Base-by-base conservation (phyloP, 2,888 invertebrate species). In the Marasmarcha lunaedactyla region DNA sequence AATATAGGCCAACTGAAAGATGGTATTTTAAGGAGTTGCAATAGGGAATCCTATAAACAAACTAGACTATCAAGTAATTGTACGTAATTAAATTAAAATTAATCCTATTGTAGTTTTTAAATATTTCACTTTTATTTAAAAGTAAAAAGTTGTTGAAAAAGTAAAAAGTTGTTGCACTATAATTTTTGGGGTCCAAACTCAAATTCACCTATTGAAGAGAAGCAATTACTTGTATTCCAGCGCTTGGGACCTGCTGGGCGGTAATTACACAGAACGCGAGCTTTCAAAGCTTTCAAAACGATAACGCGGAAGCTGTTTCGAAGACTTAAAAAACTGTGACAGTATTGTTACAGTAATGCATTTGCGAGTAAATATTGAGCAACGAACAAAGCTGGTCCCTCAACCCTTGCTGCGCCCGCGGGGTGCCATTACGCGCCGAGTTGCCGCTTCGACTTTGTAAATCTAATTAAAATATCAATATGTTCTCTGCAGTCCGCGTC, bases 391-490 rank as follows among this genome's bases (percentile, higher is more conserved):
- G 68, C 71, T 63, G 63, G 68, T 55, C 57, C 71, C 73, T 64
- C 59, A 74, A 81, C 79, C 81, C 81, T 81, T 81, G 81, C 71
- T 63, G 51, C 61, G 72, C 65, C 79, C 74, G 54, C 79, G 68
- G 83, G 83, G 81, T 74, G 81, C 81, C 81, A 83, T 83, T 83
- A 83, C 68, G 57, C 66, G 60, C 64, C 65, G 81, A 81, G 81
- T 77, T 81, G 79, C 74, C 72, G 33, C 59, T 62, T 65, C 67
- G 69, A 78, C 78, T 78, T 79, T 78, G 79, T 78, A 74, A 79
- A 83, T 83, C 83, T 83, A 83, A 83, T 83, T 83, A 81, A 81
- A 83, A 81, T 83, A 81, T 83, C 81, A 83, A 81, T 83, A 83
- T 81, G 83, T 68, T 79, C 64, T 59, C 71, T 66, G 65, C 58